These are phyloP conservation scores for Plutomurus gul DNA, from an alignment of 1,140 invertebrate genomes.

Conservation along the genomic window DNA sequence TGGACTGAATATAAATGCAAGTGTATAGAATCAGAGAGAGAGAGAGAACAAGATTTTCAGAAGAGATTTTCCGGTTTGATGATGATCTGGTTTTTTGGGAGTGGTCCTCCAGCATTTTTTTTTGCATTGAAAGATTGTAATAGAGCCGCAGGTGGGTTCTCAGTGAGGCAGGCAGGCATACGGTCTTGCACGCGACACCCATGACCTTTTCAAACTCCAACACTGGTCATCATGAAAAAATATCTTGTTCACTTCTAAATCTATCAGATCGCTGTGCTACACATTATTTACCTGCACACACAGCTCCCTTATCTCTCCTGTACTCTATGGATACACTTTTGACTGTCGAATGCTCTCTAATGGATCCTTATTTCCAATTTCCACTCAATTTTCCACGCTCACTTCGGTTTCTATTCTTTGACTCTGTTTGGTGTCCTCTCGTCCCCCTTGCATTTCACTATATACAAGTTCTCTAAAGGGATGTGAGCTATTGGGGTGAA, in stretches of 20 bases:
- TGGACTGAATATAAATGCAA: conserved; percentile 17
- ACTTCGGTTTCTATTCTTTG: background rate
- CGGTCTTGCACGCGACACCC: conserved; percentile 47
- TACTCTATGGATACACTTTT: too few species aligned
- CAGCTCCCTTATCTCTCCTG: background rate
- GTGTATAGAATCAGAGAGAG: background rate
- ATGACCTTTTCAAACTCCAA: conserved; percentile 46
- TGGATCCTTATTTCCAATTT: background rate
- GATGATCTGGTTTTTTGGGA: conserved; percentile 47
- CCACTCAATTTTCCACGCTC: conserved; percentile 10
- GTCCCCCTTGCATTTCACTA: background rate
- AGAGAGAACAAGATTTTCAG: conserved; percentile 37
- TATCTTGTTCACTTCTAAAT: conserved; percentile 29
- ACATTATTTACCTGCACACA: background rate
- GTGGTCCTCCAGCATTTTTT: conserved; percentile 31
- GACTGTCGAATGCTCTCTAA: background rate
- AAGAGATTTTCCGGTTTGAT: conserved; percentile 46
- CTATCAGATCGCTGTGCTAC: background rate
- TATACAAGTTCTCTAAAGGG: too few species aligned
- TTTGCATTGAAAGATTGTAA: conserved; percentile 31
- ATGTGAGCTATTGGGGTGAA: too few species aligned
- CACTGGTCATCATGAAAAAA: conserved; percentile 46
- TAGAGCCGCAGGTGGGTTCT: conserved; percentile 43
- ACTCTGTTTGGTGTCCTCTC: background rate
- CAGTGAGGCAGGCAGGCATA: conserved; percentile 35